phyloP scores from a whole-genome alignment of 2,888 invertebrate species.

The Callyntrura sp. region DNA sequence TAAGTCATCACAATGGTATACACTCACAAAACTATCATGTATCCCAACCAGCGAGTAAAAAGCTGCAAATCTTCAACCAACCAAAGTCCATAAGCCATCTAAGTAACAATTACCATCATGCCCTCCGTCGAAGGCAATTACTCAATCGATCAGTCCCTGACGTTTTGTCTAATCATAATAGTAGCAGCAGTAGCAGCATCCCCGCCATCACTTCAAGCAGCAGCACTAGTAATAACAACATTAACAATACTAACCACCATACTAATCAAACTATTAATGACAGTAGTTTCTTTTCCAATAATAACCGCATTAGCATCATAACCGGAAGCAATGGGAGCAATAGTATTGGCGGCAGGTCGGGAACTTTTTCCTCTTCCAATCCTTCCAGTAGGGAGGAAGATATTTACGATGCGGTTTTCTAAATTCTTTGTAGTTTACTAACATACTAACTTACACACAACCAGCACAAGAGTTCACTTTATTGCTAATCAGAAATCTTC shows the following conservation, averaged over 20 bases:
- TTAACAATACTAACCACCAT: slow-evolving; percentile 63
- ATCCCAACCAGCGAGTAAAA: slow-evolving; percentile 58
- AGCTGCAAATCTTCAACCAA: slow-evolving; percentile 69
- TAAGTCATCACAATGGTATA: slow-evolving; percentile 57
- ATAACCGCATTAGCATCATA: slow-evolving; percentile 58
- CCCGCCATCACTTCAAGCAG: slow-evolving; percentile 56
- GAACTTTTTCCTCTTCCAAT: slow-evolving; percentile 85
- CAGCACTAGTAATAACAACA: slow-evolving; percentile 66
- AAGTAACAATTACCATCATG: slow-evolving; percentile 68
- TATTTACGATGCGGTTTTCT: slow-evolving; percentile 85
- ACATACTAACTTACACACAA: slow-evolving; percentile 36
- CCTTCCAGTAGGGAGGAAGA: slow-evolving; percentile 85
- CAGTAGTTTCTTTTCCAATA: slow-evolving; percentile 52
- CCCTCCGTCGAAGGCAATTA: slow-evolving; percentile 59
- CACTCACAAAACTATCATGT: slow-evolving; percentile 66
- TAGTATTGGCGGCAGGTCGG: slow-evolving; percentile 84
- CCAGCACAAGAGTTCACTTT: not conserved
- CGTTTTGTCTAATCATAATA: slow-evolving; percentile 76
- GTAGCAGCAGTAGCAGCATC: slow-evolving; percentile 60
- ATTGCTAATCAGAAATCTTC: not conserved
- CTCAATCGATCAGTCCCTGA: slow-evolving; percentile 78
- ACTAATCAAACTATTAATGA: slow-evolving; percentile 34
- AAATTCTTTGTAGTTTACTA: slow-evolving; percentile 39
- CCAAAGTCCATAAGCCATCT: slow-evolving; percentile 71
- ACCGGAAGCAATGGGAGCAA: slow-evolving; percentile 40